Base-by-base conservation (phyloP, 1,140 invertebrate genomes). In the Belonocnema kinseyi region DNA sequence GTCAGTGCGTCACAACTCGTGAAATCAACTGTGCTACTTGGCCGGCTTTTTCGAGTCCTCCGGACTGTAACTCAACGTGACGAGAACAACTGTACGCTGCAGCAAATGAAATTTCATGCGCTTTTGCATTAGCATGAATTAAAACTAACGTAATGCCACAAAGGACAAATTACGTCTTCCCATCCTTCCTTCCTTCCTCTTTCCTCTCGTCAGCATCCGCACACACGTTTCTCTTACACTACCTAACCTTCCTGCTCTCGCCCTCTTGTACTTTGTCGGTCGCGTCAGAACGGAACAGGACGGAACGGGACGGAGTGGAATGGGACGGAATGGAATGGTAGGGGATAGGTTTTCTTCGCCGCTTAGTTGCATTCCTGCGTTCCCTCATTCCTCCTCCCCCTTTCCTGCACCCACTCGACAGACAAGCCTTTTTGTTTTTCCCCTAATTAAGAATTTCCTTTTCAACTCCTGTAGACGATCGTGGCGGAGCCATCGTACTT, bases 71-170 rank as follows among this genome's bases (percentile, higher is more conserved):
- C 58, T 10, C 11, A 12, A 73, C 16, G 19, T 12, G 8, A 52
- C 72, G 53, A 3, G 53, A 73, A 54, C 46, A 54, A 54, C 33
- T 66, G 61, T 33, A 66, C 61, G 40, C 26, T n/a, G 33, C 40
- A 66, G 40, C 19, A 76, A 72, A 53, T 72, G 75, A 73, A 77
- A 77, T 73, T 73, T 77, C 56, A 73, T 73, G 56, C 71, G 58
- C 53, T 52, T 72, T 61, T 70, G 72, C 76, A 74, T 77, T 77
- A 77, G 76, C 76, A 77, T 77, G 72, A 77, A 77, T 77, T 77
- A 77, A 77, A 77, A 74, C 72, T 73, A 73, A 77, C 72, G 50
- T 33, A 73, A 74, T 56, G 56, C 72, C 72, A 77, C 76, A 77
- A 77, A 77, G 76, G 58, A 73, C 76, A 77, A 77, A 77, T 77